phyloP scores from a whole-genome alignment of 2,888 invertebrate species.

The Ophion ellenae region DNA sequence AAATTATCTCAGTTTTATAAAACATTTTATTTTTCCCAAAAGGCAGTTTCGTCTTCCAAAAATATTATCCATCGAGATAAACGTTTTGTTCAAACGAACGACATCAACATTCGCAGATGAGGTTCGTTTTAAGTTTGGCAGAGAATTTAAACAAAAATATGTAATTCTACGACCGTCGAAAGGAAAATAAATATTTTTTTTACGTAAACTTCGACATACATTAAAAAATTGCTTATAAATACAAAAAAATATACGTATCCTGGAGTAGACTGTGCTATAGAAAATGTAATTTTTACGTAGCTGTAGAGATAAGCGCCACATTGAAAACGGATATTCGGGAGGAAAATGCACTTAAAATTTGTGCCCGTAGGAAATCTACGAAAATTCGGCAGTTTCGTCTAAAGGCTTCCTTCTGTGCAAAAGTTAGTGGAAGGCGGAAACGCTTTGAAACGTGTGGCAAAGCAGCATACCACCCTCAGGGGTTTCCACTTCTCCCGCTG shows the following conservation, averaged over 20 bases:
- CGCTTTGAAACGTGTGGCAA: neutral
- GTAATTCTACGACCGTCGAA: too few species aligned
- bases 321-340: neutral
- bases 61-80: neutral
- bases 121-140: too few species aligned
- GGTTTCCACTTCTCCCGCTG: neutral
- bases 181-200: too few species aligned
- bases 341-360: conserved; percentile 5
- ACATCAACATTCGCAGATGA: too few species aligned
- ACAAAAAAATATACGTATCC: neutral
- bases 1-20: too few species aligned
- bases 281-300: neutral
- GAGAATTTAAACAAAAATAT: too few species aligned
- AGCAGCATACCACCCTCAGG: conserved; percentile 4
- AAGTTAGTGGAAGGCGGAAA: neutral
- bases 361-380: neutral
- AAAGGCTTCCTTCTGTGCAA: neutral
- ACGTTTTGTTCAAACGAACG: too few species aligned
- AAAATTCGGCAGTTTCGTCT: neutral
- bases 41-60: neutral
- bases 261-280: neutral
- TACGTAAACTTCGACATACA: too few species aligned
- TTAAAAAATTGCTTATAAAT: too few species aligned
- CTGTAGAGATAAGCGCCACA: neutral
- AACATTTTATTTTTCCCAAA: too few species aligned